phyloP scores from a whole-genome alignment of 2,888 invertebrate genomes.

The Cartodere bifasciata region DNA sequence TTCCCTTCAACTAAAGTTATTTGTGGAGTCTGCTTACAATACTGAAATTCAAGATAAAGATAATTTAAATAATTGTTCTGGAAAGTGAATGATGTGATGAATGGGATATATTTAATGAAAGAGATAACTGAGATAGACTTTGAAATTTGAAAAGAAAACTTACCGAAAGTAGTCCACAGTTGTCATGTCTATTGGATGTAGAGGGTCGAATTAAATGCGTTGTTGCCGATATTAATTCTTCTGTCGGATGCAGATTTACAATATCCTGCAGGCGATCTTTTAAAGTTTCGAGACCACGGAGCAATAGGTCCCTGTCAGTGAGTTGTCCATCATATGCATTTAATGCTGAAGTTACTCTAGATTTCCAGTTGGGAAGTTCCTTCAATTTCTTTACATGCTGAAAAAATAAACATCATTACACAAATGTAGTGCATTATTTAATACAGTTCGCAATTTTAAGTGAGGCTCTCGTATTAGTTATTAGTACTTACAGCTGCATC shows the following conservation, averaged over 20 bases:
- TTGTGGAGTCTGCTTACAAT: conserved; percentile 45
- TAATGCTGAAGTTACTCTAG: conserved; percentile 21
- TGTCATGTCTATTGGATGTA: conserved; percentile 29
- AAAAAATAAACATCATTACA: conserved; percentile 1
- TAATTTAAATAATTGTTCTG: neutral
- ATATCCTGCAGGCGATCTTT: conserved; percentile 23
- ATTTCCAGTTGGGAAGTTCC: conserved; percentile 21
- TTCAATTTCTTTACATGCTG: conserved; percentile 18
- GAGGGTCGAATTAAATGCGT: conserved; percentile 27
- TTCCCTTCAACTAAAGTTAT: conserved; percentile 57
- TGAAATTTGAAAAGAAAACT: conserved; percentile 9
- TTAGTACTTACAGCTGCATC: conserved; percentile 24
- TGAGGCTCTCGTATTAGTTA: conserved; percentile 1
- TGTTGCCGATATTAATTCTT: conserved; percentile 23
- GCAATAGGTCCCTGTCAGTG: conserved; percentile 18
- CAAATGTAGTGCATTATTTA: no score
- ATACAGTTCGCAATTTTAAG: conserved; percentile 2
- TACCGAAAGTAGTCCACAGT: conserved; percentile 29
- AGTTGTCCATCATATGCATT: conserved; percentile 18
- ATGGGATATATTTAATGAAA: neutral
- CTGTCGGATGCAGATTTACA: conserved; percentile 19
- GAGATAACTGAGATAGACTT: neutral
- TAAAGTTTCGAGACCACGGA: conserved; percentile 20
- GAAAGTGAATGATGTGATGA: conserved; percentile 1
- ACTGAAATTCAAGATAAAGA: conserved; percentile 31